These are phyloP conservation scores for Drosophila kanekoi DNA, from an alignment of 2,888 invertebrate species.

Conservation along the genomic window DNA sequence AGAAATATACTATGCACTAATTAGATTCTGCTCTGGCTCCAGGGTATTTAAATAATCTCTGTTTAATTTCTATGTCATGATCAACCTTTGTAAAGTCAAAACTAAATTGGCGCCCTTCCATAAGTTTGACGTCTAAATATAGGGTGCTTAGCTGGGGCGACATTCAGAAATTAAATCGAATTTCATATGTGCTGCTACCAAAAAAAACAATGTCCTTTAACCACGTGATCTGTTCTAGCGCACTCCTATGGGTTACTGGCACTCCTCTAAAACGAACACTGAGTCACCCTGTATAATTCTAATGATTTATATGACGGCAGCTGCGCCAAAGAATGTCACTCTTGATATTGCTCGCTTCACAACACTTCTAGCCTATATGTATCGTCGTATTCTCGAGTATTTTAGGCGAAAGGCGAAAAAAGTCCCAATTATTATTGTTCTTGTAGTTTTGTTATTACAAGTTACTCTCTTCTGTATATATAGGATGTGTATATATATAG, in stretches of 20 bases:
- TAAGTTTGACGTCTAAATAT: slow-evolving; percentile 14
- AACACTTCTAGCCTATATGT: slow-evolving; percentile 25
- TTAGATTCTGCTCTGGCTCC: neutral
- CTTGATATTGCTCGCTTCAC: slow-evolving; percentile 46
- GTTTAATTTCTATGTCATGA: slow-evolving; percentile 10
- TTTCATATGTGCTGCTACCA: no score
- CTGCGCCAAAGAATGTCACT: slow-evolving; percentile 68
- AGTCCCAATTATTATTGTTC: slow-evolving; percentile 52
- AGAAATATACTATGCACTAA: neutral
- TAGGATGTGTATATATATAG: slow-evolving; percentile 15
- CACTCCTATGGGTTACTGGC: neutral
- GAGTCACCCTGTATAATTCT: slow-evolving; percentile 63
- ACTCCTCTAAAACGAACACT: no score
- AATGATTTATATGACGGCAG: slow-evolving; percentile 76
- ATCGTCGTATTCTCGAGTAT: slow-evolving; percentile 12
- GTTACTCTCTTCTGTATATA: slow-evolving; percentile 12
- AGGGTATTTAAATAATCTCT: neutral
- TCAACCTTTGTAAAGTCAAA: slow-evolving; percentile 11
- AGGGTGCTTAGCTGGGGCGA: slow-evolving; percentile 16
- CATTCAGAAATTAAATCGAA: no score
- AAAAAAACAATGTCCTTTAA: neutral
- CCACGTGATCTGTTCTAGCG: neutral
- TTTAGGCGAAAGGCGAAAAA: slow-evolving; percentile 24
- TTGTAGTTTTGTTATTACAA: slow-evolving; percentile 18
- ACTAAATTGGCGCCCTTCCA: slow-evolving; percentile 13